phyloP scores from a whole-genome alignment of 2,888 invertebrate genomes.

The Drosophila kuntzei region DNA sequence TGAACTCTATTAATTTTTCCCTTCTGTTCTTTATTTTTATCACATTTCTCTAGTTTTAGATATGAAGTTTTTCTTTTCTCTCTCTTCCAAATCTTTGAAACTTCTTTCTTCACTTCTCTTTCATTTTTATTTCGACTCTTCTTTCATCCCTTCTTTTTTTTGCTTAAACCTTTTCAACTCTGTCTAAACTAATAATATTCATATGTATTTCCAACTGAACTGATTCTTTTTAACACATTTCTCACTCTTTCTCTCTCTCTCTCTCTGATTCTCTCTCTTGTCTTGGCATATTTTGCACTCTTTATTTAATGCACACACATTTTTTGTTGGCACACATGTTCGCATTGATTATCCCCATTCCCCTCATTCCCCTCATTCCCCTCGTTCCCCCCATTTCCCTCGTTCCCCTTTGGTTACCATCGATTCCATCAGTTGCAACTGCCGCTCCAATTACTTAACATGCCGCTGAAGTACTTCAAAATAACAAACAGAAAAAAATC shows the following conservation, averaged over 20 bases:
- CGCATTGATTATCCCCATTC: slow-evolving; percentile 44
- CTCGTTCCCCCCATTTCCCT: background rate
- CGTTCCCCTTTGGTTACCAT: background rate
- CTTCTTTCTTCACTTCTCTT: too few relatives aligned
- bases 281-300: slow-evolving; percentile 25
- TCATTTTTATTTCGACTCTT: too few relatives aligned
- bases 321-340: slow-evolving; percentile 40
- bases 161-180: too few relatives aligned
- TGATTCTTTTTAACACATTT: background rate
- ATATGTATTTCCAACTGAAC: background rate
- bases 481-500: slow-evolving; percentile 8
- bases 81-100: too few relatives aligned
- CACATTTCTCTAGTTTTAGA: too few relatives aligned
- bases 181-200: too few relatives aligned
- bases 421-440: slow-evolving; percentile 49
- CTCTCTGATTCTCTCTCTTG: background rate
- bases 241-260: background rate
- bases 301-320: slow-evolving; percentile 27
- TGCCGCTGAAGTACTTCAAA: slow-evolving; percentile 45
- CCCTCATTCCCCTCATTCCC: background rate
- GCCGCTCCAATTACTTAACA: slow-evolving; percentile 67
- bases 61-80: too few relatives aligned
- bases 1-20: too few relatives aligned
- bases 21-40: too few relatives aligned
- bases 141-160: too few relatives aligned